Evolutionary conservation across 2,113 vertebrate genomes (phyloP).

Genomic region (Pangasianodon hypophthalmus): DNA sequence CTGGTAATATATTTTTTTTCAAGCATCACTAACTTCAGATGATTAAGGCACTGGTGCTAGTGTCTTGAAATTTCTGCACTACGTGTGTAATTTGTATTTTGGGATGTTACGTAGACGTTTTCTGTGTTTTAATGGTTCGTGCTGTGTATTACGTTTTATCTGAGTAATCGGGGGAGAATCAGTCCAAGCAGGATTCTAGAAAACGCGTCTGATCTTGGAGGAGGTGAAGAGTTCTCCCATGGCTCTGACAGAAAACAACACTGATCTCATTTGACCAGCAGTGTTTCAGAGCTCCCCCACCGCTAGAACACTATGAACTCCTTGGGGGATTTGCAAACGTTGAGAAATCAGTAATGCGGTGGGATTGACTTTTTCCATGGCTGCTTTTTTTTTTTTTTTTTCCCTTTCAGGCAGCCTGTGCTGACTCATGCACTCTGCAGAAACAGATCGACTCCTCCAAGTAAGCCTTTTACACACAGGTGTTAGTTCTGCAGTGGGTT

Average conservation of each 20-base stretch:
- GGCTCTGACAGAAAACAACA: constrained; percentile 11
- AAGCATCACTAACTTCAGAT: constrained; percentile 44
- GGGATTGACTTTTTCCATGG: constrained; percentile 24
- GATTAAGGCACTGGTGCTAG: constrained; percentile 5
- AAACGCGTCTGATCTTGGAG: not conserved
- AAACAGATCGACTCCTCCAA: not conserved
- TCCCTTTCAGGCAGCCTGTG: constrained; percentile 3
- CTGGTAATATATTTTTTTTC: constrained; percentile 36
- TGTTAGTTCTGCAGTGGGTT: not conserved
- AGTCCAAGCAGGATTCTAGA: not conserved
- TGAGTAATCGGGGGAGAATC: not conserved
- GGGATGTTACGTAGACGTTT: not conserved
- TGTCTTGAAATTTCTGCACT: constrained; percentile 39
- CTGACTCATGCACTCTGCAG: constrained; percentile 36
- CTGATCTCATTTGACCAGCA: constrained; percentile 24
- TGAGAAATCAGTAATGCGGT: constrained; percentile 33
- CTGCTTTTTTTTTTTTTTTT: not conserved
- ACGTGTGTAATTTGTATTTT: constrained; percentile 10
- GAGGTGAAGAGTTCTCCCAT: constrained; percentile 20
- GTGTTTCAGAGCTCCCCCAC: constrained; percentile 33
- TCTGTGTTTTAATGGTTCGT: not conserved
- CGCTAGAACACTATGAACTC: constrained; percentile 30
- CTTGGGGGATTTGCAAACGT: constrained; percentile 21
- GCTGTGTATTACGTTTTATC: constrained; percentile 5
- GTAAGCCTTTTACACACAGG: constrained; percentile 7